Percentiles rank a stretch among this genome's conserved stretches.
Evolutionary conservation across 2,888 invertebrate species (phyloP).

Genomic region (Unio delphinus): DNA sequence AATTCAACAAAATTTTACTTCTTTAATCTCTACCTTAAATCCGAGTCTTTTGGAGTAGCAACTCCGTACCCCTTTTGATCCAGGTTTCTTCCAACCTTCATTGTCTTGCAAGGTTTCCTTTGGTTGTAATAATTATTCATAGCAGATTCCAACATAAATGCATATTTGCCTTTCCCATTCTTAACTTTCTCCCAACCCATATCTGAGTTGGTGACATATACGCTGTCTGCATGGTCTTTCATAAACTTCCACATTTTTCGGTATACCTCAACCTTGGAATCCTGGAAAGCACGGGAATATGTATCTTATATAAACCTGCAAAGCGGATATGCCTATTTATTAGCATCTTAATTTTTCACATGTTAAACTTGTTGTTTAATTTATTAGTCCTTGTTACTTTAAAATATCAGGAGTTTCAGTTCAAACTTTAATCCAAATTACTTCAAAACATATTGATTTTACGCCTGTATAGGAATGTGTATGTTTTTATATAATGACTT

Average conservation of each 20-base stretch:
- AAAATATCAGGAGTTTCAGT: no score
- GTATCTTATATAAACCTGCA: neutral
- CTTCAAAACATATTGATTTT: no score
- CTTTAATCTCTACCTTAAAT: conserved; percentile 38
- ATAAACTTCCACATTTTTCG: conserved; percentile 95
- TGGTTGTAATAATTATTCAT: conserved; percentile 89
- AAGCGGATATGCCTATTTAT: neutral
- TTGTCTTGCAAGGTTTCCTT: conserved; percentile 79
- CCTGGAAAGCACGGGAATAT: conserved; percentile 73
- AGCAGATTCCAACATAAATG: conserved; percentile 74
- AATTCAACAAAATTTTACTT: neutral
- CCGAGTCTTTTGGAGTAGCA: conserved; percentile 83
- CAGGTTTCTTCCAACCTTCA: conserved; percentile 85
- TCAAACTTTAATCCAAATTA: no score
- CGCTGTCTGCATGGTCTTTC: conserved; percentile 72
- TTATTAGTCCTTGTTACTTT: no score
- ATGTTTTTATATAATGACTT: no score
- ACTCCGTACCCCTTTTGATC: conserved; percentile 91
- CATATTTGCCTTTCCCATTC: conserved; percentile 77
- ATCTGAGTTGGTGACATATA: conserved; percentile 85
- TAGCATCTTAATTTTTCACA: neutral
- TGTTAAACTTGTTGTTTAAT: no score
- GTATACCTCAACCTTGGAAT: conserved; percentile 87
- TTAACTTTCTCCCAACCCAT: conserved; percentile 84
- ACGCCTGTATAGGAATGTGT: no score